Evolutionary conservation across 2,113 vertebrate species (phyloP).

Genomic region (Hippocampus abdominalis): DNA sequence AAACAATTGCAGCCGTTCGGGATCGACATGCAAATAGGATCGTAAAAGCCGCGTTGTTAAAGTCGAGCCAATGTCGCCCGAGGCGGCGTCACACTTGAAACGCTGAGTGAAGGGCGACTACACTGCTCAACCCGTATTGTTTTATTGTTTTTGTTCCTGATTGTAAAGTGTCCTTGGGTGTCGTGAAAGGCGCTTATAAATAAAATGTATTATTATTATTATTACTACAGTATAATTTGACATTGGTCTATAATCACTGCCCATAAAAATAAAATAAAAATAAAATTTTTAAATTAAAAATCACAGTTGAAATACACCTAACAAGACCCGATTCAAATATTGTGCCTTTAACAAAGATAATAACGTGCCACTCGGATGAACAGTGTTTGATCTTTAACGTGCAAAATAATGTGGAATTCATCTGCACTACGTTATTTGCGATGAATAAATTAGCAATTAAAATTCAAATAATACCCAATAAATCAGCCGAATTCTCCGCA

Average conservation of each 20-base stretch:
- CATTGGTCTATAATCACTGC: background rate
- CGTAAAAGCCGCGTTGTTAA: conserved; percentile 46
- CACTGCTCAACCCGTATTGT: too few relatives aligned
- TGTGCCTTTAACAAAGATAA: too few relatives aligned
- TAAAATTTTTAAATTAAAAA: too few relatives aligned
- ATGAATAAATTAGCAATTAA: background rate
- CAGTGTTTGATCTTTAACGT: too few relatives aligned
- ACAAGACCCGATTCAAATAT: background rate
- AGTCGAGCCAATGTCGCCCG: conserved; percentile 10
- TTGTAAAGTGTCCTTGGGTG: too few relatives aligned
- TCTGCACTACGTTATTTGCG: background rate
- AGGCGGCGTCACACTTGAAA: background rate
- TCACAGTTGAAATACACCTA: background rate
- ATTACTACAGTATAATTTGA: background rate
- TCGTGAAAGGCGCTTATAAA: too few relatives aligned
- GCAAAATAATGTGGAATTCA: background rate
- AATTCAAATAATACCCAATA: background rate
- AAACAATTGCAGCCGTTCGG: conserved; percentile 6
- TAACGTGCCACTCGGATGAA: too few relatives aligned
- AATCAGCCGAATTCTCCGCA: background rate
- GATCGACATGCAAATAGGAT: conserved; percentile 10
- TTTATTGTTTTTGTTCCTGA: too few relatives aligned
- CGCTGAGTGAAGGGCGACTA: background rate
- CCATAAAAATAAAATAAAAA: background rate
- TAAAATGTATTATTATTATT: too few relatives aligned